Evolutionary conservation across 2,113 vertebrate species (phyloP).

Genomic region (Turdus rufiventris): DNA sequence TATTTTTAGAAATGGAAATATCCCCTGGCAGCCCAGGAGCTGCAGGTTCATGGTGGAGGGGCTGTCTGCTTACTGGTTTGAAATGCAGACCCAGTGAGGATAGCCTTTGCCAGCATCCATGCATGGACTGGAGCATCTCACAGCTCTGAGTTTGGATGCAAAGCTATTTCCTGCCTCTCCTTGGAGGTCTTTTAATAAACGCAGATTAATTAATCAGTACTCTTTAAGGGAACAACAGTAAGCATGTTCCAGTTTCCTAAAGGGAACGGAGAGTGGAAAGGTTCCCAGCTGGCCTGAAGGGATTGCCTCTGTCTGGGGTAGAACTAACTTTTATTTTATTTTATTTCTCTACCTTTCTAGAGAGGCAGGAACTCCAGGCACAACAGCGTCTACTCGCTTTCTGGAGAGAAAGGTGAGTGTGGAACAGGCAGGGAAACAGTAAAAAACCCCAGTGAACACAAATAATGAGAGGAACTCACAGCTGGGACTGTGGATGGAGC

Average conservation of each 20-base stretch:
- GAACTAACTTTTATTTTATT: fast-evolving
- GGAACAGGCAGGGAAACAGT: neutral
- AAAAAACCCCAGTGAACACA: fast-evolving
- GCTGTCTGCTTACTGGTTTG: fast-evolving
- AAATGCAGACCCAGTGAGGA: neutral
- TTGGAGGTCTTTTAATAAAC: neutral
- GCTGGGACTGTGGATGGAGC: neutral
- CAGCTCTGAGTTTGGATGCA: neutral
- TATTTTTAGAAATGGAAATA: neutral
- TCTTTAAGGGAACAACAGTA: neutral
- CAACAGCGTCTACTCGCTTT: slow-evolving; percentile 30
- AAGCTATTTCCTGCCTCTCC: neutral
- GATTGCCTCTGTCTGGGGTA: neutral
- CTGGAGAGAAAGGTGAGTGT: slow-evolving; percentile 52
- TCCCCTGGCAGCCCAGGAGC: neutral
- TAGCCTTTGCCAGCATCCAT: neutral
- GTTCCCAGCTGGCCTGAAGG: neutral
- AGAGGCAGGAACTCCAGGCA: slow-evolving; percentile 41
- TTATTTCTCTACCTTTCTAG: neutral
- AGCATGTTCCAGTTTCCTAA: neutral
- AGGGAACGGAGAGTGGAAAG: neutral
- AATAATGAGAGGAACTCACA: fast-evolving
- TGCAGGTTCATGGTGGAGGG: fast-evolving
- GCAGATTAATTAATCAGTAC: neutral
- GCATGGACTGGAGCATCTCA: neutral